These are phyloP conservation scores for Apoderus coryli DNA, from an alignment of 2,888 invertebrate genomes.

Conservation along the genomic window DNA sequence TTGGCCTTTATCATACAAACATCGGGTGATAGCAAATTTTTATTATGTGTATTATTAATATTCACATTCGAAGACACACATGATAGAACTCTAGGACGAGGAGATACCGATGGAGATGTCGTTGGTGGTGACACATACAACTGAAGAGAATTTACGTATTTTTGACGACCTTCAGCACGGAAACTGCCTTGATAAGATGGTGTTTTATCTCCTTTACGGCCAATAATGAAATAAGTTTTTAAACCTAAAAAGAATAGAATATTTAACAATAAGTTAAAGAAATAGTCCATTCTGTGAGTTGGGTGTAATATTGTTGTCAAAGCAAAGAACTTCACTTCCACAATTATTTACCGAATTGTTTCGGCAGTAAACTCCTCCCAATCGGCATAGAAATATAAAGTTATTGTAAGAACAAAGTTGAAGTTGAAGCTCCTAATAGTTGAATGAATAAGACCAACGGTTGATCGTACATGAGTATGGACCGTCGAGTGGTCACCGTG, in stretches of 20 bases:
- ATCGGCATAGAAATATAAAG: too few species aligned
- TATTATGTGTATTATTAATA: constrained; percentile 28
- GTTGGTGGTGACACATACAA: constrained; percentile 46
- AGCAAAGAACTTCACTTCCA: too few species aligned
- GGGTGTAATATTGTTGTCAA: too few species aligned
- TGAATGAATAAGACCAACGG: too few species aligned
- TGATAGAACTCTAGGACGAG: constrained; percentile 30
- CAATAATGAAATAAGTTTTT: constrained; percentile 76
- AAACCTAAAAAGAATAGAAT: constrained; percentile 48
- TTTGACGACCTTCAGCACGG: constrained; percentile 27
- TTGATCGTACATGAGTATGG: too few species aligned
- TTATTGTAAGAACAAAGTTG: too few species aligned
- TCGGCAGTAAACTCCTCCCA: too few species aligned
- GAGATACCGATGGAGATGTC: constrained; percentile 28
- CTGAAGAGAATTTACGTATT: constrained; percentile 35
- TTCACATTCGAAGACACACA: constrained; percentile 28
- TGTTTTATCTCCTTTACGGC: constrained; percentile 44
- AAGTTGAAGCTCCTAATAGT: too few species aligned
- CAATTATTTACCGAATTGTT: too few species aligned
- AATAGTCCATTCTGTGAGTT: too few species aligned
- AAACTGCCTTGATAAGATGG: constrained; percentile 30
- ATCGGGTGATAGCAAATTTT: constrained; percentile 43
- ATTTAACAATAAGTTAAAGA: too few species aligned
- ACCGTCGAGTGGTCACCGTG: too few species aligned
- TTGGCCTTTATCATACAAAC: constrained; percentile 54